These are phyloP conservation scores for Eupsilia transversa DNA, from an alignment of 2,888 invertebrate species.

Conservation along the genomic window DNA sequence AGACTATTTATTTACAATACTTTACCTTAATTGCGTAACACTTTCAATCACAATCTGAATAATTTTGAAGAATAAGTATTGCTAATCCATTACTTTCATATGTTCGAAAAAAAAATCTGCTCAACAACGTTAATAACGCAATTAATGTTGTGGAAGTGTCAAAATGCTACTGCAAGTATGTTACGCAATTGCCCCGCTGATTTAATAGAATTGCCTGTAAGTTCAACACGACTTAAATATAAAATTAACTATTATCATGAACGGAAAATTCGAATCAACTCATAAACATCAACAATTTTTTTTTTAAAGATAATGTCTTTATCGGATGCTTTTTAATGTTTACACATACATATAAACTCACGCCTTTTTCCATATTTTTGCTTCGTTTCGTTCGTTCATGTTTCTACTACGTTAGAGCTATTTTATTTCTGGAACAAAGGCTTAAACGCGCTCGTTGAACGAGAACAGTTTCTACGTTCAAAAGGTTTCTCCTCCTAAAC, in stretches of 20 bases:
- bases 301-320: background rate
- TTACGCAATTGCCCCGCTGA: too few species aligned
- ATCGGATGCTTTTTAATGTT: background rate
- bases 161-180: too few species aligned
- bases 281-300: background rate
- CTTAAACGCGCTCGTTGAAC: background rate
- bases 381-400: background rate
- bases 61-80: too few species aligned
- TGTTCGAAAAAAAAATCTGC: too few species aligned
- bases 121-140: too few species aligned
- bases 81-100: too few species aligned
- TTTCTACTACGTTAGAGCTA: background rate
- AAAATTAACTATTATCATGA: background rate
- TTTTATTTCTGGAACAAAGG: background rate
- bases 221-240: background rate
- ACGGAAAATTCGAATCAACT: background rate
- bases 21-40: too few species aligned
- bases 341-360: background rate
- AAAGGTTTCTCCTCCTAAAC: background rate
- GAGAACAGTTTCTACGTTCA: background rate
- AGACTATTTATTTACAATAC: slow-evolving; percentile 5
- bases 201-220: slow-evolving; percentile 6
- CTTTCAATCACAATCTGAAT: too few species aligned
- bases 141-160: too few species aligned
- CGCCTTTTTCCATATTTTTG: background rate